These are phyloP conservation scores for Druon quercuslanigerum DNA, from an alignment of 1,140 invertebrate genomes.

Conservation along the genomic window DNA sequence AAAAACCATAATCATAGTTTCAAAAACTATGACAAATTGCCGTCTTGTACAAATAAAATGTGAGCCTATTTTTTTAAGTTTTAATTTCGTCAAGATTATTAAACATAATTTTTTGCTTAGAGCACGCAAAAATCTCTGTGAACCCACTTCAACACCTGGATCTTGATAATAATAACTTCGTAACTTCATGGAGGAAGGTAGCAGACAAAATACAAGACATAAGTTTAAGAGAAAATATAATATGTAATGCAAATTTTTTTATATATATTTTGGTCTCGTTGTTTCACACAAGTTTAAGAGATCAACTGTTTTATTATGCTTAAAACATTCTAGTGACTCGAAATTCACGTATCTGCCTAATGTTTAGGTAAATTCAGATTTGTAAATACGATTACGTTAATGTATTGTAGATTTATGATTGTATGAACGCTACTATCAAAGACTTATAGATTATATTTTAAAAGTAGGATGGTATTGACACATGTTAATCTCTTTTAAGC, in stretches of 20 bases:
- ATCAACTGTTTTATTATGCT: constrained; percentile 53
- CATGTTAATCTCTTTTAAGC: constrained; percentile 42
- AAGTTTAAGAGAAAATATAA: constrained; percentile 43
- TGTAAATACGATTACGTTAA: constrained; percentile 58
- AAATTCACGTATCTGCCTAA: constrained; percentile 49
- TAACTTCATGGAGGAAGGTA: neutral
- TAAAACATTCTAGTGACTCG: constrained; percentile 26
- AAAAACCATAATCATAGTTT: too few relatives aligned
- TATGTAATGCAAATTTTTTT: constrained; percentile 34
- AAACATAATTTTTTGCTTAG: neutral
- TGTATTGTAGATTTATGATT: constrained; percentile 51
- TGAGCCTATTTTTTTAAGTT: too few relatives aligned
- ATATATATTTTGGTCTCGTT: constrained; percentile 36
- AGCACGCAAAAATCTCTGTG: neutral
- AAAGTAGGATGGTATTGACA: constrained; percentile 43
- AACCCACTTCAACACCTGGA: neutral
- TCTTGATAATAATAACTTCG: neutral
- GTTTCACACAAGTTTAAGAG: constrained; percentile 42
- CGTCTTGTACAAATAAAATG: too few relatives aligned
- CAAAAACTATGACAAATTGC: too few relatives aligned
- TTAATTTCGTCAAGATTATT: neutral
- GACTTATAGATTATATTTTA: constrained; percentile 54
- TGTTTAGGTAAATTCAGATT: constrained; percentile 52
- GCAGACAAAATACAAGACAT: neutral
- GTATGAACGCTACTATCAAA: constrained; percentile 53